Evolutionary conservation across 2,888 invertebrate genomes (phyloP).

Genomic region (Hydriomena furcata): DNA sequence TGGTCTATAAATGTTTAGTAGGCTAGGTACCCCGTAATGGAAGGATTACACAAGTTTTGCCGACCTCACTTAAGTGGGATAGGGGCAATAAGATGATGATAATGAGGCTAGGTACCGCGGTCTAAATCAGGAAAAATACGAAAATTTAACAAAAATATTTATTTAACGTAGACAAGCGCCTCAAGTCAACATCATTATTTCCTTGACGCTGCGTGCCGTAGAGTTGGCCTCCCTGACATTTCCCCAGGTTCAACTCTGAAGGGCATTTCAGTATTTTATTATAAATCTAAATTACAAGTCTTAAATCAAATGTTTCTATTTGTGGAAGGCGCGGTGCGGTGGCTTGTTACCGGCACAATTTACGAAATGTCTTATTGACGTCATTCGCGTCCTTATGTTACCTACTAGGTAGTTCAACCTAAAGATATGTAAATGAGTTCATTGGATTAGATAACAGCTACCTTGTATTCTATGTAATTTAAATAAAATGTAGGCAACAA

Average conservation of each 20-base stretch:
- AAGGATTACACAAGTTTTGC: no score
- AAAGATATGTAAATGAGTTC: conserved; percentile 28
- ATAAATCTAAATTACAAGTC: conserved; percentile 23
- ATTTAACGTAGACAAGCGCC: not conserved
- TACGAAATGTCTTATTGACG: conserved; percentile 36
- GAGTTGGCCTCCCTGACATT: conserved; percentile 12
- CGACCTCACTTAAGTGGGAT: no score
- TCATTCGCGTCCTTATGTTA: conserved; percentile 35
- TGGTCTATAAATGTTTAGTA: no score
- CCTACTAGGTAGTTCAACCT: conserved; percentile 22
- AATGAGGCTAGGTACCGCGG: no score
- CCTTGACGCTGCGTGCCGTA: not conserved
- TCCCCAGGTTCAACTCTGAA: conserved; percentile 13
- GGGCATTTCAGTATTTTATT: conserved; percentile 15
- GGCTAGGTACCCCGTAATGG: no score
- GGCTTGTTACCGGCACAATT: conserved; percentile 31
- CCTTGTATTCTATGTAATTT: not conserved
- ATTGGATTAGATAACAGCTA: conserved; percentile 29
- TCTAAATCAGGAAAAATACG: not conserved
- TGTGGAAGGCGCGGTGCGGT: conserved; percentile 23
- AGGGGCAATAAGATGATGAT: no score
- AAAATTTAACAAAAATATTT: conserved; percentile 2
- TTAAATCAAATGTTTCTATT: conserved; percentile 32
- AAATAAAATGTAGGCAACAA: no score
- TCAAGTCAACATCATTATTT: conserved; percentile 15